phyloP scores from a whole-genome alignment of 2,888 invertebrate genomes.

The Lasioglossum villosulum region DNA sequence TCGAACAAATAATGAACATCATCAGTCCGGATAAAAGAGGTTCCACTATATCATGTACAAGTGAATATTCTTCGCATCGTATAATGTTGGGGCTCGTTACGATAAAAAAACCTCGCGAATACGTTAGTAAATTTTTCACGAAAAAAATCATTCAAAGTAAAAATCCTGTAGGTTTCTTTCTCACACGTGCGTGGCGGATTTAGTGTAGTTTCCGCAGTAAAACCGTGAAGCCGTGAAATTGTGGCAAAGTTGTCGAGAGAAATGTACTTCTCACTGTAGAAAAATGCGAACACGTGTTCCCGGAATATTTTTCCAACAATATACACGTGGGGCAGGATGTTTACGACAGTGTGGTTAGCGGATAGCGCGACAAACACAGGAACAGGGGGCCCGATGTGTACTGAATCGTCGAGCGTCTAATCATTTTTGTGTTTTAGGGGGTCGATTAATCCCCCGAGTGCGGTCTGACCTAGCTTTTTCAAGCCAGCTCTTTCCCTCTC shows the following conservation, averaged over 20 bases:
- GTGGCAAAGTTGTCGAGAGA: background rate
- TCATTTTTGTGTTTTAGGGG: slow-evolving; percentile 46
- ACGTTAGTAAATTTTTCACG: no score
- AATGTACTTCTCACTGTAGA: background rate
- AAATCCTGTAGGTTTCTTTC: no score
- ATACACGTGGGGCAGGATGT: slow-evolving; percentile 11
- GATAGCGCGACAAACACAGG: slow-evolving; percentile 5
- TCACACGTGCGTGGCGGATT: background rate
- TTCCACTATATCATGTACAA: no score
- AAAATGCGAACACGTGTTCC: background rate
- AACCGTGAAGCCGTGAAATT: background rate
- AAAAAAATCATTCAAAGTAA: no score
- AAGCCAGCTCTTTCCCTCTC: background rate
- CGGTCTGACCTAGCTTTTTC: slow-evolving; percentile 41
- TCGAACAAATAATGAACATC: no score
- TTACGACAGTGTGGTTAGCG: slow-evolving; percentile 34
- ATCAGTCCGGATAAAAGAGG: no score
- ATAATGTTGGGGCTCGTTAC: no score
- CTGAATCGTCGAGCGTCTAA: slow-evolving; percentile 39
- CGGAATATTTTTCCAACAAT: slow-evolving; percentile 1
- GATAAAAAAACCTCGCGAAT: no score
- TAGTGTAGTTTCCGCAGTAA: background rate
- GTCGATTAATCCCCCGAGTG: slow-evolving; percentile 46
- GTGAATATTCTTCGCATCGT: no score
- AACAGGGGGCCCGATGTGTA: background rate